These are phyloP conservation scores for Hepsetus odoe DNA, from an alignment of 2,113 vertebrate species.

Conservation along the genomic window DNA sequence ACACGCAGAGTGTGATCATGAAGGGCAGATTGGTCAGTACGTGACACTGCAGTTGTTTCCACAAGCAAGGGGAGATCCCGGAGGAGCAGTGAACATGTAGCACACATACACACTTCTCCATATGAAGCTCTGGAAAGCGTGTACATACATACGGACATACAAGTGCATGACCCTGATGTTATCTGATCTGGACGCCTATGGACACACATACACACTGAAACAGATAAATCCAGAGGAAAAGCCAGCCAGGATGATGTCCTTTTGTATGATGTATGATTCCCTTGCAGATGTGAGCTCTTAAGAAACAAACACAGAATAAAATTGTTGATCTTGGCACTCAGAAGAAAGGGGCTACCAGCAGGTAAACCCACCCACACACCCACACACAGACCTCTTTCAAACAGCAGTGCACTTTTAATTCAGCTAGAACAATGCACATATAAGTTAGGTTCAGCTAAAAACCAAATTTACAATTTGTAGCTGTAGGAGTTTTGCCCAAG, in stretches of 20 bases:
- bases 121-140: background rate
- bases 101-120: constrained; percentile 18
- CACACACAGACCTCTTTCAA: background rate
- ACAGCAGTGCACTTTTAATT: background rate
- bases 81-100: constrained; percentile 6
- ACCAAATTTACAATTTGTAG: no score
- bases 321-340: constrained; percentile 8
- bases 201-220: background rate
- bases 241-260: background rate
- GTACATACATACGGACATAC: constrained; percentile 3
- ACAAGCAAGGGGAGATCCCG: constrained; percentile 22
- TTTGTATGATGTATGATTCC: background rate
- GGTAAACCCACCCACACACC: constrained; percentile 20
- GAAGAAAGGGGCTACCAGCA: constrained; percentile 10
- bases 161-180: background rate
- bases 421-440: background rate
- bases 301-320: constrained; percentile 18
- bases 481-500: no score
- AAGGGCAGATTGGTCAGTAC: constrained; percentile 22
- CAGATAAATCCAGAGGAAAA: background rate
- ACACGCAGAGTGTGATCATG: background rate
- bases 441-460: no score
- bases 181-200: background rate
- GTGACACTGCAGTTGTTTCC: constrained; percentile 30
- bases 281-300: constrained; percentile 5